Conservation (phyloP, 2,113 vertebrate species). For the Puffinus mauretanicus region DNA sequence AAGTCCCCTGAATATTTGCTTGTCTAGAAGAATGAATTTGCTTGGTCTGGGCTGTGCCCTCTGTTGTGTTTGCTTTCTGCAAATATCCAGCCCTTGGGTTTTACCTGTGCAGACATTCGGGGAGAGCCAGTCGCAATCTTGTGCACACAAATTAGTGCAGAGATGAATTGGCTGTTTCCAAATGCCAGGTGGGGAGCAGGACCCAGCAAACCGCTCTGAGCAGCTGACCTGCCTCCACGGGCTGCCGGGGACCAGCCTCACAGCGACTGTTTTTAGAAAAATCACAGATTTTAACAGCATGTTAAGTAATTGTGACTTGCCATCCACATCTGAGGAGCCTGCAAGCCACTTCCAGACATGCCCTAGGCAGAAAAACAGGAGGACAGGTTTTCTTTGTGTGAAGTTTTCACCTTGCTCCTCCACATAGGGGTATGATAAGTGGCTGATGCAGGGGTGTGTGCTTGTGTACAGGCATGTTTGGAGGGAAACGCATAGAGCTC, state of each 20-base stretch:
- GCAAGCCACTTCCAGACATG: neutral
- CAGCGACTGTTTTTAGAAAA: neutral
- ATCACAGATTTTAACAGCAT: neutral
- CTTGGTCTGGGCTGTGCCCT: constrained; percentile 13
- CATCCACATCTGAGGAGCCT: neutral
- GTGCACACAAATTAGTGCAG: constrained; percentile 29
- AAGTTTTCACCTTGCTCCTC: neutral
- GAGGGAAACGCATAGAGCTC: fast-evolving
- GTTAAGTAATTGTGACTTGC: neutral
- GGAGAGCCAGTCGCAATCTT: neutral
- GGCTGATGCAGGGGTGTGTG: neutral
- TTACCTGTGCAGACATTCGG: neutral
- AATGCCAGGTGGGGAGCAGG: neutral
- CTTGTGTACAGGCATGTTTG: neutral
- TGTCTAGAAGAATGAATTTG: constrained; percentile 41
- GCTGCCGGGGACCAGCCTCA: neutral
- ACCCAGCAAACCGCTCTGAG: fast-evolving
- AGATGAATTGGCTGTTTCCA: constrained; percentile 10
- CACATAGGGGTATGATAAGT: neutral
- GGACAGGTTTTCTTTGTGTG: neutral
- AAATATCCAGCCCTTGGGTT: neutral
- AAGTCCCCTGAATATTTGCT: constrained; percentile 18
- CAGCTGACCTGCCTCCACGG: neutral
- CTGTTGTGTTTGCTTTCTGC: constrained; percentile 31
- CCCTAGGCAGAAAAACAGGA: neutral